Percentiles rank a stretch among this genome's conserved stretches.
These are phyloP conservation scores for Climacteris rufus DNA, from an alignment of 2,113 vertebrate species.

Conservation along the genomic window DNA sequence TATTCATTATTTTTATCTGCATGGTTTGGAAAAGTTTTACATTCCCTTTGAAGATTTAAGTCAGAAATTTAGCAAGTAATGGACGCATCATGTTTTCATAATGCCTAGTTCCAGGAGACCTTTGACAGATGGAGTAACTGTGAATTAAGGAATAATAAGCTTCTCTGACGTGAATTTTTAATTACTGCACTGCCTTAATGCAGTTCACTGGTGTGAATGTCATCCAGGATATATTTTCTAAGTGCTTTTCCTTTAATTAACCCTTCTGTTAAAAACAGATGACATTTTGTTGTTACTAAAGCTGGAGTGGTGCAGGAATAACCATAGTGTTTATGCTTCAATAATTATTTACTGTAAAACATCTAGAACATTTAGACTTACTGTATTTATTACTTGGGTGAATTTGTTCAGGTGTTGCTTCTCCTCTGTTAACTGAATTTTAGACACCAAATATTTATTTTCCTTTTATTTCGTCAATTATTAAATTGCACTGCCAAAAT, in stretches of 20 bases:
- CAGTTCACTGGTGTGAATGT: constrained; percentile 53
- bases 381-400: not conserved
- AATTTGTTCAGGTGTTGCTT: not conserved
- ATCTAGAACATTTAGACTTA: not conserved
- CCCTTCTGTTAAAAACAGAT: not conserved
- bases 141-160: constrained; percentile 67
- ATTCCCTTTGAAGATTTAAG: constrained; percentile 54
- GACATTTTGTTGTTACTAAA: not conserved
- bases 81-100: constrained; percentile 63
- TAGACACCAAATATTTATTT: constrained; percentile 5
- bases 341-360: not conserved
- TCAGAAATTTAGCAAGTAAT: constrained; percentile 63
- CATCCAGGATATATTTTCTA: constrained; percentile 31
- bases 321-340: not conserved
- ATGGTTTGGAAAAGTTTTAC: constrained; percentile 54
- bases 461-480: not conserved
- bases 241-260: constrained; percentile 14
- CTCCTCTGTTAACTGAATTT: not conserved
- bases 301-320: not conserved
- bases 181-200: constrained; percentile 56
- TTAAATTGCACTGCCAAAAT: not conserved
- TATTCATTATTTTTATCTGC: constrained; percentile 60
- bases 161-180: constrained; percentile 70
- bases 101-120: constrained; percentile 30
- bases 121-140: constrained; percentile 64